These are phyloP conservation scores for Trachelus tabidus DNA, from an alignment of 2,888 invertebrate species.

Conservation along the genomic window DNA sequence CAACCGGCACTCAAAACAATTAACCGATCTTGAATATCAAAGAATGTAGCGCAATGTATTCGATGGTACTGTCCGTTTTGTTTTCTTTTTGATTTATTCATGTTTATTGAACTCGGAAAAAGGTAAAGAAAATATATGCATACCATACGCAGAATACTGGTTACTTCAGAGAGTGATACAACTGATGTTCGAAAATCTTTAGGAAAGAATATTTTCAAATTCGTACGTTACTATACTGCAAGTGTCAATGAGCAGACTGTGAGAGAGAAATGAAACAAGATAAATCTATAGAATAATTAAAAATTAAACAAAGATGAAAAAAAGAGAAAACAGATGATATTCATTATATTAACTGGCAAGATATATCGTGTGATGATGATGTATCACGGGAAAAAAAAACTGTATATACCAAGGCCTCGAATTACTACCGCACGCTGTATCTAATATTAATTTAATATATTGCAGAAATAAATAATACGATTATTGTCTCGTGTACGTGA, in stretches of 20 bases:
- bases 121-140: neutral
- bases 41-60: neutral
- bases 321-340: conserved; percentile 26
- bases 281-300: conserved; percentile 17
- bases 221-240: neutral
- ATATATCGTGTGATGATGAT: neutral
- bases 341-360: neutral
- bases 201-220: neutral
- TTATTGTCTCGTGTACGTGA: neutral
- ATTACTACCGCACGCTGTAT: conserved; percentile 58
- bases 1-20: neutral
- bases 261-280: conserved; percentile 13
- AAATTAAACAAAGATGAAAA: conserved; percentile 2
- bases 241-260: conserved; percentile 13
- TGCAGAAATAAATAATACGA: conserved; percentile 49
- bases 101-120: neutral
- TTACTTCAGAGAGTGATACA: neutral
- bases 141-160: neutral
- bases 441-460: conserved; percentile 62
- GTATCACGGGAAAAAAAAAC: conserved; percentile 27
- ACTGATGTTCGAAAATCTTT: neutral
- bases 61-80: neutral
- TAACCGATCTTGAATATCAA: neutral
- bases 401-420: conserved; percentile 58
- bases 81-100: neutral